phyloP scores from a whole-genome alignment of 2,113 vertebrate genomes.

The Aegotheles bennettii region DNA sequence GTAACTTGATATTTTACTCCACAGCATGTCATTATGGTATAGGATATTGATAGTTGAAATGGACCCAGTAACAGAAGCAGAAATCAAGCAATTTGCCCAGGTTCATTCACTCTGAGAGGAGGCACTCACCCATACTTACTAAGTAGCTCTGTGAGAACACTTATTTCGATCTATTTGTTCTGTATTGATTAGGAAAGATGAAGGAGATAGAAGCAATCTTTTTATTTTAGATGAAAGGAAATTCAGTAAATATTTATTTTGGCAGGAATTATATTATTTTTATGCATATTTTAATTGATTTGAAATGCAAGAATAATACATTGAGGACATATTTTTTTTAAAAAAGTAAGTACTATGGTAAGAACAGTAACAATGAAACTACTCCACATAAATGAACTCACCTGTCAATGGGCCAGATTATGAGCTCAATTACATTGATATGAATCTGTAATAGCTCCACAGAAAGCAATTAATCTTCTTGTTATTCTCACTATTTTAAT shows the following conservation, averaged over 20 bases:
- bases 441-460: constrained; percentile 15
- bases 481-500: constrained; percentile 16
- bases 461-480: constrained; percentile 46
- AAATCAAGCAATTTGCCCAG: background rate
- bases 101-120: background rate
- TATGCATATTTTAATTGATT: background rate
- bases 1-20: background rate
- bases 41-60: background rate
- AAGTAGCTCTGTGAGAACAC: background rate
- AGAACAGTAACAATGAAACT: background rate
- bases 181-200: background rate
- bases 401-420: constrained; percentile 32
- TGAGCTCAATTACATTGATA: constrained; percentile 38
- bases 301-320: background rate
- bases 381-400: background rate
- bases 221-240: background rate
- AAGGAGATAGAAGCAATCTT: background rate
- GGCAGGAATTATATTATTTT: background rate
- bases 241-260: background rate
- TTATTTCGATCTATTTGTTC: background rate
- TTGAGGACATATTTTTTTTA: background rate
- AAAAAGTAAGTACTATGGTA: background rate
- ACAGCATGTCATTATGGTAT: background rate
- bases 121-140: background rate
- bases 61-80: background rate